phyloP scores from a whole-genome alignment of 2,797 vertebrate species.

The Pyrocephalus nanus region DNA sequence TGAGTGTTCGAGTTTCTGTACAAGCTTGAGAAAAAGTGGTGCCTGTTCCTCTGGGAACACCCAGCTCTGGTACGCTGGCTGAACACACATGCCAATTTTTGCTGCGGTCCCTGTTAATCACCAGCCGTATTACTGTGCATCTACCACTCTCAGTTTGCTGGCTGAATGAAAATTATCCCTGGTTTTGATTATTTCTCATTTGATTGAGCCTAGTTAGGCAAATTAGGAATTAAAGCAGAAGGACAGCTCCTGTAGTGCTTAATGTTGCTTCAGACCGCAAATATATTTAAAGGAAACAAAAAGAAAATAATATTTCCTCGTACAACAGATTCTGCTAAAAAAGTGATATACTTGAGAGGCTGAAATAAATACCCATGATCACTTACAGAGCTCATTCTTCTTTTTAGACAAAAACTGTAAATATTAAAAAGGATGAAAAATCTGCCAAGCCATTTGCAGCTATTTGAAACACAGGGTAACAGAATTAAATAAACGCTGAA shows the following conservation, averaged over 20 bases:
- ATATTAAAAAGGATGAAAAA: conserved; percentile 67
- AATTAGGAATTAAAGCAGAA: conserved; percentile 54
- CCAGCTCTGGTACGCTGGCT: neutral
- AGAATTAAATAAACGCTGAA: conserved; percentile 70
- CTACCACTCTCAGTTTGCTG: conserved; percentile 4
- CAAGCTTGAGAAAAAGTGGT: conserved; percentile 17
- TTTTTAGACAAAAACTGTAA: conserved; percentile 55
- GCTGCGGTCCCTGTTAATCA: conserved; percentile 6
- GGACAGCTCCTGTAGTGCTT: conserved; percentile 50
- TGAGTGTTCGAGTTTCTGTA: neutral
- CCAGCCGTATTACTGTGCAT: neutral
- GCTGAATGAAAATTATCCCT: conserved; percentile 48
- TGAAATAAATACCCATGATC: conserved; percentile 66
- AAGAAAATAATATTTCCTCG: conserved; percentile 37
- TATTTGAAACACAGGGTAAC: conserved; percentile 76
- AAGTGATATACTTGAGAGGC: conserved; percentile 5
- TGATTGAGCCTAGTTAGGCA: conserved; percentile 43
- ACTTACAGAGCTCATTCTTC: conserved; percentile 67
- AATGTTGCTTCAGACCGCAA: conserved; percentile 19
- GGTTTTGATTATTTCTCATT: conserved; percentile 41
- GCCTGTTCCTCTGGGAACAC: neutral
- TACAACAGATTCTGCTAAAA: neutral
- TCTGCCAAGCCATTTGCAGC: conserved; percentile 71
- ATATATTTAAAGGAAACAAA: conserved; percentile 24
- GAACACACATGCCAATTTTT: conserved; percentile 40